These are phyloP conservation scores for Heliothis peltigera DNA, from an alignment of 2,888 invertebrate species.

Conservation along the genomic window DNA sequence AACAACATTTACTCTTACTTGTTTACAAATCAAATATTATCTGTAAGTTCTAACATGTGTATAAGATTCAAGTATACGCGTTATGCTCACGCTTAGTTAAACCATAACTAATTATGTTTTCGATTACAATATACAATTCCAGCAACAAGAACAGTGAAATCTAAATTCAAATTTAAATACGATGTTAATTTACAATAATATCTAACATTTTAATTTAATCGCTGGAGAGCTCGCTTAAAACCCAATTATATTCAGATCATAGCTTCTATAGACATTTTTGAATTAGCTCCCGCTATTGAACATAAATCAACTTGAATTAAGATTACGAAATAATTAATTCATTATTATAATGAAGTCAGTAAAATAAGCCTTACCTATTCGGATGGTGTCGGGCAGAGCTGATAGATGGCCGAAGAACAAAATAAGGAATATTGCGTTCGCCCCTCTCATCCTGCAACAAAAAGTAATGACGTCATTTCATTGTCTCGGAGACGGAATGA, in stretches of 20 bases:
- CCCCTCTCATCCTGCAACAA: slow-evolving; percentile 86
- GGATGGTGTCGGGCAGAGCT: slow-evolving; percentile 88
- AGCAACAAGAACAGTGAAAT: slow-evolving; percentile 4
- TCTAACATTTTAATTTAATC: slow-evolving; percentile 13
- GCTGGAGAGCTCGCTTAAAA: neutral
- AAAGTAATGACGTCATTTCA: slow-evolving; percentile 45
- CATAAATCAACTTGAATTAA: slow-evolving; percentile 49
- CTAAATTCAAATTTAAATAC: neutral
- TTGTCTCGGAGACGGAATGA: slow-evolving; percentile 8
- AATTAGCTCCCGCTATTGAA: slow-evolving; percentile 40
- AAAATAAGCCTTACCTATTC: slow-evolving; percentile 83
- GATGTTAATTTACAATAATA: slow-evolving; percentile 1
- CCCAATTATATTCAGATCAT: slow-evolving; percentile 51
- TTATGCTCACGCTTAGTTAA: neutral
- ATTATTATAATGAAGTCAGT: slow-evolving; percentile 41
- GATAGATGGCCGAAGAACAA: slow-evolving; percentile 86
- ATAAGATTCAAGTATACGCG: neutral
- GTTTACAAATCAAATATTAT: slow-evolving; percentile 29
- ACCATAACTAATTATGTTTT: neutral
- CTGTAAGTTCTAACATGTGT: slow-evolving; percentile 14
- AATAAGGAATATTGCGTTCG: slow-evolving; percentile 82
- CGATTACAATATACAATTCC: neutral
- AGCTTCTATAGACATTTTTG: slow-evolving; percentile 54
- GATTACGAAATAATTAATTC: slow-evolving; percentile 41
- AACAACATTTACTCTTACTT: slow-evolving; percentile 23